Evolutionary conservation across 2,888 invertebrate species (phyloP), one percentile per base, ranked within the genome.

Genomic region (Caenorhabditis afra): DNA sequence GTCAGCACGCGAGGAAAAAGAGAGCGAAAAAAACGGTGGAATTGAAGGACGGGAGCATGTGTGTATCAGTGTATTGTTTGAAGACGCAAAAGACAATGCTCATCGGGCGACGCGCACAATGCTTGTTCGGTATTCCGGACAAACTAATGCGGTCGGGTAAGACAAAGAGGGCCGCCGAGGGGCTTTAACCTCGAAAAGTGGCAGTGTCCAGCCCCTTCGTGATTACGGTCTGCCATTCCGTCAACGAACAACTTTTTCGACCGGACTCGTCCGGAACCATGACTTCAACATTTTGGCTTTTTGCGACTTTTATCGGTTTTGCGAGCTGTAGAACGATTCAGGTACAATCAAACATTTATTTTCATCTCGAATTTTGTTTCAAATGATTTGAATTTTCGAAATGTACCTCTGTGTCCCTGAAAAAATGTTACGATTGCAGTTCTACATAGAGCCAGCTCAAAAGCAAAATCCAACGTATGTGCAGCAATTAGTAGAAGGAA

Each of bases 361-460:
- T 12, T 50, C 47, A 67, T 45, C 41, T 57, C 14, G 39, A 22
- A 57, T 3, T 16, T 16, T 3, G 16, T 16, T 35, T 73, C 73
- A 66, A 20, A 66, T 49, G 8, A 66, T 39, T 57, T 62, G 67
- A 67, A 75, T 75, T 16, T 44, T 59, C 20, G 66, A 67, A 16
- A 66, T 49, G 16, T 65, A 49, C 16, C 18, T 39, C 10, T 29
- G 62, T 39, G 39, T n/a, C 53, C 57, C 57, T 68, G 45, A 62
- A 68, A 66, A 55, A 53, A 44, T 18, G n/a, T n/a, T n/a, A n/a
- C 5, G 8, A 14, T 75, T 82, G 71, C 50, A 82, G 85, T 84
- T 85, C 66, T 84, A 80, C 73, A 81, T 85, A 52, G 83, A 85
- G 50, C 85, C 83, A 41, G 67, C 65, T 22, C 81, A 84, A 67